Evolutionary conservation across 2,888 invertebrate species (phyloP).

Genomic region (Epistrophe grossulariae): DNA sequence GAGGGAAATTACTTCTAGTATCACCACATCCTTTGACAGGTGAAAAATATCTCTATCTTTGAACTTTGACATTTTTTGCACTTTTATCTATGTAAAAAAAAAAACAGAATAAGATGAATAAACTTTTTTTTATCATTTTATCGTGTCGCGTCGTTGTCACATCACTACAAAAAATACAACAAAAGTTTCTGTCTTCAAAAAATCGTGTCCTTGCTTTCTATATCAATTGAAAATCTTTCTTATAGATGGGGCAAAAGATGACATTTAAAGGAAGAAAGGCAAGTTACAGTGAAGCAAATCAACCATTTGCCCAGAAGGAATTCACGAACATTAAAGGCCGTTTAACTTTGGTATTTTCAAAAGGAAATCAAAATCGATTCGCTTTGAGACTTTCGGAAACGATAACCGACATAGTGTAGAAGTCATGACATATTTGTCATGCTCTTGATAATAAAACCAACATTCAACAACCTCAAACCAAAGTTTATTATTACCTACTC

Average conservation of each 20-base stretch:
- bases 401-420: neutral
- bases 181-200: neutral
- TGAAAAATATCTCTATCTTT: conserved; percentile 22
- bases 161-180: neutral
- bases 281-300: neutral
- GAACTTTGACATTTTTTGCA: conserved; percentile 27
- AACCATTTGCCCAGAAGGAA: neutral
- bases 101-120: neutral
- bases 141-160: neutral
- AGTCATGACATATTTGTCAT: conserved; percentile 26
- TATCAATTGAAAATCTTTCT: neutral
- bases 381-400: neutral
- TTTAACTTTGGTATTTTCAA: conserved; percentile 3
- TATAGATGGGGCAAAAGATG: neutral
- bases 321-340: neutral
- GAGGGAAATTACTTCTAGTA: neutral
- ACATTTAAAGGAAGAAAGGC: neutral
- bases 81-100: neutral
- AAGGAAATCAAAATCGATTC: neutral
- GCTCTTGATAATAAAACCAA: conserved; percentile 7
- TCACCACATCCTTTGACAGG: conserved; percentile 1
- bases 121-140: neutral
- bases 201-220: neutral
- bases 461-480: neutral
- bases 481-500: neutral